These are phyloP conservation scores for Lithobius niger DNA, from an alignment of 1,140 invertebrate genomes.

Conservation along the genomic window DNA sequence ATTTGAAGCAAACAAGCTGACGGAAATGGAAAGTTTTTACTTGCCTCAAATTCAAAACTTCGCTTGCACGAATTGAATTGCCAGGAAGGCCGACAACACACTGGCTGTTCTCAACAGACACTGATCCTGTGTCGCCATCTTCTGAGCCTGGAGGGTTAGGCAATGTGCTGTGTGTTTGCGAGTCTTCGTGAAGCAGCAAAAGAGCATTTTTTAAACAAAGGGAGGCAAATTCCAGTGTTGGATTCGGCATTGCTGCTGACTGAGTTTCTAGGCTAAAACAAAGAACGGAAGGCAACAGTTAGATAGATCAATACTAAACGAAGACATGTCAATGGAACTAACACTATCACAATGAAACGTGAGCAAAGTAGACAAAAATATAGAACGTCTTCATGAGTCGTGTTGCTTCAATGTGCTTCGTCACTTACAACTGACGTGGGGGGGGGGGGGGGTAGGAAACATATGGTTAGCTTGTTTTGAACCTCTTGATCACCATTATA, in stretches of 20 bases:
- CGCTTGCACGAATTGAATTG: constrained; percentile 15
- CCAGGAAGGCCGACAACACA: constrained; percentile 10
- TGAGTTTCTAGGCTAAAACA: constrained; percentile 40
- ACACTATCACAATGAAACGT: background rate
- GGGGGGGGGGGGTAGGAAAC: too few relatives aligned
- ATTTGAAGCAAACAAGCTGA: background rate
- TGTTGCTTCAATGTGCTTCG: background rate
- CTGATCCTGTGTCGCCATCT: background rate
- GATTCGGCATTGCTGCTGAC: constrained; percentile 64
- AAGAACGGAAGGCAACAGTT: background rate
- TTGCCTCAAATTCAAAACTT: constrained; percentile 12
- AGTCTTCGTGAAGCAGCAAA: constrained; percentile 35
- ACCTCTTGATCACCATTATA: too few relatives aligned
- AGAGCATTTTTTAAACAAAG: constrained; percentile 76
- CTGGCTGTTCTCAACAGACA: constrained; percentile 1
- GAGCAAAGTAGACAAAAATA: background rate
- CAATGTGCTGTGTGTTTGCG: background rate
- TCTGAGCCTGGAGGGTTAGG: constrained; percentile 3
- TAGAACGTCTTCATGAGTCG: background rate
- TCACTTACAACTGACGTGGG: too few relatives aligned
- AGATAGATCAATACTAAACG: background rate
- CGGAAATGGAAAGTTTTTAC: background rate
- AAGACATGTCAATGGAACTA: background rate
- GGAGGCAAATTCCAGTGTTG: constrained; percentile 78
- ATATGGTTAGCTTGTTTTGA: too few relatives aligned